Conservation (phyloP, 2,888 invertebrate species). For the Pandemis cinnamomeana region DNA sequence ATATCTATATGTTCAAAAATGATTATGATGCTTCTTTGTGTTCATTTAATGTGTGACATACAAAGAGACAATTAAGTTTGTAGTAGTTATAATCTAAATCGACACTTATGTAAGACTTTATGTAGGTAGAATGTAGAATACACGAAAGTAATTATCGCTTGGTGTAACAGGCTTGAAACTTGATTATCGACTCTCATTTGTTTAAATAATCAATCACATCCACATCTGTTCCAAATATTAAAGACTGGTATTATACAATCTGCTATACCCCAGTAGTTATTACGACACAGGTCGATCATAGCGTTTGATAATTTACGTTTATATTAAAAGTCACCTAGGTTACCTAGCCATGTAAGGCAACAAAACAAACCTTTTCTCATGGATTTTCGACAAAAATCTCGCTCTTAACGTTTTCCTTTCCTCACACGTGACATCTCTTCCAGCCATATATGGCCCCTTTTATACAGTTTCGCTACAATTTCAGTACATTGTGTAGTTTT, state of each 20-base stretch:
- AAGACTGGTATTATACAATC: conserved; percentile 6
- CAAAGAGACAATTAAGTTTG: neutral
- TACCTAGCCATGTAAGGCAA: no score
- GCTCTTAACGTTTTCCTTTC: no score
- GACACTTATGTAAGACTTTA: neutral
- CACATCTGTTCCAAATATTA: conserved; percentile 16
- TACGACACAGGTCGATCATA: neutral
- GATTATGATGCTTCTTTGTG: no score
- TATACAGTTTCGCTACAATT: no score
- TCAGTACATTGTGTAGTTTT: no score
- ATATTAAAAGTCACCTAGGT: no score
- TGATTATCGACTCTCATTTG: conserved; percentile 4
- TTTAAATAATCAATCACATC: conserved; percentile 16
- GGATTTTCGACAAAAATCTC: no score
- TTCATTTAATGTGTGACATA: no score
- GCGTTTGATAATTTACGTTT: neutral
- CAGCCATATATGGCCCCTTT: no score
- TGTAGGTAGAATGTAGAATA: neutral
- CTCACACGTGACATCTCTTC: no score
- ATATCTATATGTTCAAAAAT: no score
- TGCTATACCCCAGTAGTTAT: neutral
- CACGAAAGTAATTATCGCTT: neutral
- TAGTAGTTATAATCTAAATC: neutral
- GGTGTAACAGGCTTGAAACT: neutral
- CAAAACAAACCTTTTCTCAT: no score